Base-by-base conservation (phyloP, 1,140 invertebrate genomes). In the Drosophila simulans region DNA sequence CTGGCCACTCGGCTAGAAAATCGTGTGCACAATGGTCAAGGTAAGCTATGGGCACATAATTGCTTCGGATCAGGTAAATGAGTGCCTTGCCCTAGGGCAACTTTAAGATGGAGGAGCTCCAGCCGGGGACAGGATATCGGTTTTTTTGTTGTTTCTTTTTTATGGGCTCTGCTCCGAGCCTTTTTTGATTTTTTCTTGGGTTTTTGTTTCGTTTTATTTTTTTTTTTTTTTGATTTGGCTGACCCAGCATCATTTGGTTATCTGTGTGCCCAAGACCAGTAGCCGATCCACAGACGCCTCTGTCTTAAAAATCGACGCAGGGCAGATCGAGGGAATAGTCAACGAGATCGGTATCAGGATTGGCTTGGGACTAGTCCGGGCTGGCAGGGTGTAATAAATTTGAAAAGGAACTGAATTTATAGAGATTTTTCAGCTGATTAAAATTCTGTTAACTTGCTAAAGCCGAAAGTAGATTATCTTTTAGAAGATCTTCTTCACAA, bases 61-160 rank as follows among this genome's bases (percentile, higher is more conserved):
- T 85, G 74, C 81, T 85, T 80, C 45, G 63, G 73, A 81, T 77
- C 82, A 85, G 83, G 82, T 81, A 84, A 85, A 82, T 85, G 81
- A 85, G 71, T 77, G 68, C 56, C 68, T 51, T 69, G 72, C 81
- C 81, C 81, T 85, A 75, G 73, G 81, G 76, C 78, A 76, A 80
- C 58, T 37, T 59, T 46, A 56, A 60, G 59, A 68, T 84, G 65
- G 80, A 60, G 65, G 80, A 60, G 60, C 42, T 46, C 55, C 70
- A 48, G 46, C 25, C 39, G 46, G 51, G 56, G 52, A 81, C 81
- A 85, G 81, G 81, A 85, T 85, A 85, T 85, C 82, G 75, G 3
- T 39, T 39, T 39, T 39, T 27, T 70, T 77, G 48, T 84, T 80
- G 39, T 46, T 55, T 71, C 37, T 25, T 64, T 68, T 68, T 68